A percentile compares a stretch with the other conserved stretches of the same genome.
Conservation (phyloP, 2,888 invertebrate genomes). For the Nipponacmea schrenckii region DNA sequence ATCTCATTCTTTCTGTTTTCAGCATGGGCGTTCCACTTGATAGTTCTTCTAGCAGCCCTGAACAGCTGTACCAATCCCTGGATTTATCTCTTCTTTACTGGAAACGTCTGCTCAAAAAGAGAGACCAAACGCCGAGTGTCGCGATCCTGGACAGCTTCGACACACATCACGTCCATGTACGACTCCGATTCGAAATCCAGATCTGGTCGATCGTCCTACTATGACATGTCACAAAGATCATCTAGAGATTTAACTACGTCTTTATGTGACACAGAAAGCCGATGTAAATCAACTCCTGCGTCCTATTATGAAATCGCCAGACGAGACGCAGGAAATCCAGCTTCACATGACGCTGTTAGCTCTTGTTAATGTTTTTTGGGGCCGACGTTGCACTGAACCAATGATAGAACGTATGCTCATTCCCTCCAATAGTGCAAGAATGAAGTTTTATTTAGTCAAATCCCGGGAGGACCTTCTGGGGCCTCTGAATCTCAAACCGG, state of each 20-base stretch:
- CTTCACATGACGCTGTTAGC: too few relatives aligned
- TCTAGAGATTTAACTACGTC: slow-evolving; percentile 14
- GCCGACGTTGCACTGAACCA: too few relatives aligned
- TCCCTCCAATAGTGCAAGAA: too few relatives aligned
- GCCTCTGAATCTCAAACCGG: too few relatives aligned
- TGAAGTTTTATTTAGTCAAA: too few relatives aligned
- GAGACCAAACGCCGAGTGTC: slow-evolving; percentile 22
- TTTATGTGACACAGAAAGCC: not conserved
- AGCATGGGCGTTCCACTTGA: slow-evolving; percentile 58
- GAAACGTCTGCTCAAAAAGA: slow-evolving; percentile 44
- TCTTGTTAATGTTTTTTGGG: too few relatives aligned
- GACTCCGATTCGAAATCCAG: slow-evolving; percentile 23
- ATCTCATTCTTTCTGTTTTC: slow-evolving; percentile 28
- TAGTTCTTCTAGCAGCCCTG: slow-evolving; percentile 69
- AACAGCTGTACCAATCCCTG: slow-evolving; percentile 78
- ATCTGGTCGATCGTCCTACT: slow-evolving; percentile 16
- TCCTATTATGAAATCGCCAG: too few relatives aligned
- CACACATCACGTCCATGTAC: slow-evolving; percentile 28
- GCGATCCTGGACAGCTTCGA: slow-evolving; percentile 34
- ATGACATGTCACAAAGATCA: slow-evolving; percentile 23
- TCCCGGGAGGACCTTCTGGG: too few relatives aligned
- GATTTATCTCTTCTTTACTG: slow-evolving; percentile 71
- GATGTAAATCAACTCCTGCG: not conserved
- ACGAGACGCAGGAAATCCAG: too few relatives aligned
- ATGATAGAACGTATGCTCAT: too few relatives aligned